These are phyloP conservation scores for Halichoerus grypus DNA, from an alignment of 2,113 vertebrate genomes.

Conservation along the genomic window DNA sequence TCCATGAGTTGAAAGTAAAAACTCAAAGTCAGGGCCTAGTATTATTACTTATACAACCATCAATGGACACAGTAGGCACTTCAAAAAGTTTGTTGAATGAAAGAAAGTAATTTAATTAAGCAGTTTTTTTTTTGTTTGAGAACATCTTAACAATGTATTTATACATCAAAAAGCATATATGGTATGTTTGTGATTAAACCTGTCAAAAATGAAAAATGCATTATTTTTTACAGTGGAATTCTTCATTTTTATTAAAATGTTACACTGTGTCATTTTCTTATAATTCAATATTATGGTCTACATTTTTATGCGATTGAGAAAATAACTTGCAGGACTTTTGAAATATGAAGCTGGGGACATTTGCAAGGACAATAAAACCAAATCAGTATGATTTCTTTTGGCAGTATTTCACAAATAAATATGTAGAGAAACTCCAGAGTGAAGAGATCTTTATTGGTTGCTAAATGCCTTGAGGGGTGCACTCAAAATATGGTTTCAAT, in stretches of 20 bases:
- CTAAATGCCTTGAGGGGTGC: not conserved
- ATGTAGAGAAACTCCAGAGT: conserved; percentile 28
- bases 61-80: not conserved
- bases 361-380: conserved; percentile 45
- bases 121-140: not conserved
- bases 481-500: not conserved
- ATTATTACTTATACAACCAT: not conserved
- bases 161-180: not conserved
- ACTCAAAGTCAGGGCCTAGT: not conserved
- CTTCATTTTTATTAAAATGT: conserved; percentile 12
- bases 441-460: conserved; percentile 31
- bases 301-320: not conserved
- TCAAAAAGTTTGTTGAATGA: not conserved
- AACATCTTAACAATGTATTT: not conserved
- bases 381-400: conserved; percentile 14
- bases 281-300: not conserved
- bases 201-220: not conserved
- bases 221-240: not conserved
- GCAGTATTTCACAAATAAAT: conserved; percentile 40
- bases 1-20: not conserved
- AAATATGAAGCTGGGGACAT: conserved; percentile 44
- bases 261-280: not conserved
- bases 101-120: not conserved
- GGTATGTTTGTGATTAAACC: not conserved
- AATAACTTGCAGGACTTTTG: not conserved